These are phyloP conservation scores for Drosophila rellima DNA, from an alignment of 2,888 invertebrate species.

Conservation along the genomic window DNA sequence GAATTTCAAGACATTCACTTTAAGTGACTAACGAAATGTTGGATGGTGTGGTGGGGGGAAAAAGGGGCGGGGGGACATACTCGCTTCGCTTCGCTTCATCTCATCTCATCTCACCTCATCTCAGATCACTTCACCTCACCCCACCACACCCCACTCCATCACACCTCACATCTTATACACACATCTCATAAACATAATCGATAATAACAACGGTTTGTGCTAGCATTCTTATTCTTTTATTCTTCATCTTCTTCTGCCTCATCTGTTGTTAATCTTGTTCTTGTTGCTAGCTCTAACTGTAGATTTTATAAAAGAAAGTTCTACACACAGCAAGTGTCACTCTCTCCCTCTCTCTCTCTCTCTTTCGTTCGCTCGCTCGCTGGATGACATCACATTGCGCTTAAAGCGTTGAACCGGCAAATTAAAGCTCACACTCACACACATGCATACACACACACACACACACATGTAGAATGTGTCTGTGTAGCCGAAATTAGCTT, in stretches of 20 bases:
- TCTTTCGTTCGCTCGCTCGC: not conserved
- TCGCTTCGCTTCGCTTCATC: slow-evolving; percentile 3
- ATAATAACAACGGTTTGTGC: slow-evolving; percentile 42
- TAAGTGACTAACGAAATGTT: slow-evolving; percentile 43
- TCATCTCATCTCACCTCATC: not conserved
- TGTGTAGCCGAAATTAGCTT: slow-evolving; percentile 23
- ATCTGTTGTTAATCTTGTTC: slow-evolving; percentile 13
- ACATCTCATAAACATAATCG: slow-evolving; percentile 53
- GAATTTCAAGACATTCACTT: slow-evolving; percentile 67
- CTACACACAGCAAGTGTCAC: slow-evolving; percentile 57
- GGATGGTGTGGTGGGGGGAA: not conserved
- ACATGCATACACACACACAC: slow-evolving; percentile 9
- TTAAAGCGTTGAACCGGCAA: slow-evolving; percentile 57
- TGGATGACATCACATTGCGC: slow-evolving; percentile 70
- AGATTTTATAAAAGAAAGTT: slow-evolving; percentile 49
- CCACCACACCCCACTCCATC: slow-evolving; percentile 20
- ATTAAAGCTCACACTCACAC: slow-evolving; percentile 57
- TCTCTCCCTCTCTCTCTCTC: not conserved
- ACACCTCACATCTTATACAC: not conserved
- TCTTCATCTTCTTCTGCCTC: not conserved
- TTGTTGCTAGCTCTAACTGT: slow-evolving; percentile 31
- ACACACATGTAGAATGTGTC: slow-evolving; percentile 14
- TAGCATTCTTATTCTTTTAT: slow-evolving; percentile 15
- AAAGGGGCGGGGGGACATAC: not conserved
- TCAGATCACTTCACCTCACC: slow-evolving; percentile 16